Evolutionary conservation across 2,888 invertebrate genomes (phyloP), one percentile per base, ranked within the genome.

Genomic region (Synergus itoensis): DNA sequence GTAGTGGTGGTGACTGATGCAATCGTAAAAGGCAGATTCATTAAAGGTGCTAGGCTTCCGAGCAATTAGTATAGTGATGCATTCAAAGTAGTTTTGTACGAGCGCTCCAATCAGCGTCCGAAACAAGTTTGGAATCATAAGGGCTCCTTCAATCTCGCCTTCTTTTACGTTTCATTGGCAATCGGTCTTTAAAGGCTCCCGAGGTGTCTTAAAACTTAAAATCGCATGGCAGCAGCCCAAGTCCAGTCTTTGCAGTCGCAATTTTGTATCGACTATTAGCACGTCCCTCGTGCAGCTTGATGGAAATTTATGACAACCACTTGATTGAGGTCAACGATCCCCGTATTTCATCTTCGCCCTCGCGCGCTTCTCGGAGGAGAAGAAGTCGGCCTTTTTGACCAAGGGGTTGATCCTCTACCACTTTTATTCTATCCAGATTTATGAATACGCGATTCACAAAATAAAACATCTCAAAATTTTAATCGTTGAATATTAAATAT

Each of bases 261-360:
- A 90, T 90, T 90, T 89, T 83, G 88, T 89, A 89, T 89, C 88
- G 88, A 84, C 89, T 88, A 90, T 91, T 89, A 89, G 89, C 88
- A 86, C 86, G 87, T 86, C 87, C 86, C 85, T 80, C 86, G 80
- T 82, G 86, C 84, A 86, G 88, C 88, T 88, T 91, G 91, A 91
- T 91, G 91, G 90, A 90, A 91, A 91, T 91, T 91, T 91, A 91
- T 89, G 91, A 90, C 91, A 88, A 85, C 88, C 90, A 89, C 91
- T 91, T 91, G 91, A 91, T 91, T 91, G 91, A 90, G 91, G 90
- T 91, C 91, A 91, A 91, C 89, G 91, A 88, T 89, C 91, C 88
- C 88, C 88, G 87, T 90, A 90, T 90, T 89, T 91, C 89, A 90
- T 90, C 83, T 87, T 86, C 86, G 84, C 84, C 65, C 75, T 76